Conservation (phyloP, 2,888 invertebrate species). For the Drosophila greeni region DNA sequence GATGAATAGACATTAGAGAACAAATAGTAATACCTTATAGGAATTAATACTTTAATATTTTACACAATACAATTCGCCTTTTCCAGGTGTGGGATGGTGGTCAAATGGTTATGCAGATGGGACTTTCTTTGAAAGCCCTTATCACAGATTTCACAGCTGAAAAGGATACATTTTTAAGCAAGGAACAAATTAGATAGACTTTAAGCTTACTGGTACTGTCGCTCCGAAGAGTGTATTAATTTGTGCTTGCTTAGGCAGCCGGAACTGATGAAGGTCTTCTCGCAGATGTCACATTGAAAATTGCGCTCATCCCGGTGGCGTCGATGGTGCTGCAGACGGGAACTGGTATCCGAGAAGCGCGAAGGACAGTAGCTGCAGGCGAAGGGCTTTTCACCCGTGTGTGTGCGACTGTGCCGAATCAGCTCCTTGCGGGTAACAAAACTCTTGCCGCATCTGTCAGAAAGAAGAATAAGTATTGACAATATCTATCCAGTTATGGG, state of each 20-base stretch:
- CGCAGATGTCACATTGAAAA: slow-evolving; percentile 60
- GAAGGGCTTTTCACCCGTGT: slow-evolving; percentile 75
- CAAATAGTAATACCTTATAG: background rate
- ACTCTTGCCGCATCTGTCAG: slow-evolving; percentile 38
- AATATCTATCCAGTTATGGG: too few relatives aligned
- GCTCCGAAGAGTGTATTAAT: slow-evolving; percentile 18
- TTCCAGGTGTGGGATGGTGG: slow-evolving; percentile 6
- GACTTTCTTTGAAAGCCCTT: slow-evolving; percentile 17
- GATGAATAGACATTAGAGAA: background rate
- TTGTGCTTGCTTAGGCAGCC: slow-evolving; percentile 67
- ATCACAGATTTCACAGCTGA: slow-evolving; percentile 21
- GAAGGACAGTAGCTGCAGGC: slow-evolving; percentile 65
- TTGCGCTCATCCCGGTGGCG: slow-evolving; percentile 70
- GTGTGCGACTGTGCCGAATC: slow-evolving; percentile 40
- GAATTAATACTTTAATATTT: background rate
- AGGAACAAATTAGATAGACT: background rate
- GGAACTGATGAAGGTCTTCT: slow-evolving; percentile 67
- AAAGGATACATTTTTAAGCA: background rate
- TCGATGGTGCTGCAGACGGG: slow-evolving; percentile 68
- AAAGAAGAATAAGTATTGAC: background rate
- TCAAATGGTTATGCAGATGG: slow-evolving; percentile 9
- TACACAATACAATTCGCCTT: background rate
- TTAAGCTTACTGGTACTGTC: slow-evolving; percentile 32
- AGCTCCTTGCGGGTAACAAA: slow-evolving; percentile 47
- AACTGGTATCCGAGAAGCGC: slow-evolving; percentile 64